Evolutionary conservation across 2,797 vertebrate species (phyloP), one percentile per base, ranked within the genome.

Genomic region (Graptemys geographica): DNA sequence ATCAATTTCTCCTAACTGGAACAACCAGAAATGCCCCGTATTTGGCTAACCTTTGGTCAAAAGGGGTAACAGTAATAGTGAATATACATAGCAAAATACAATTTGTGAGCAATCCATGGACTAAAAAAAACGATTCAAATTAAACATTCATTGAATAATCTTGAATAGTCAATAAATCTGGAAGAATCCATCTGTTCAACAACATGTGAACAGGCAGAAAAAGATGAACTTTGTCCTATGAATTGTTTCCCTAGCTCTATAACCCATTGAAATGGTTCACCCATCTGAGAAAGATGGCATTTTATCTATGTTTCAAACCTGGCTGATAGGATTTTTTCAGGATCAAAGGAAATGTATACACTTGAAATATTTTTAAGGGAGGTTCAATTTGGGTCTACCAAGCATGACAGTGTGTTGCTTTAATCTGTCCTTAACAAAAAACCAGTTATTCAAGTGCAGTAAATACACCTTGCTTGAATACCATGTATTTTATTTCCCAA

Each of bases 401-500:
- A 31, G 65, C 93, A 95, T 76, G 41, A 65, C 11, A 51, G 2
- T 79, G n/a, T 83, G 31, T 55, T 82, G 11, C 3, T 93, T 62
- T 59, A 92, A 76, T 90, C 94, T 85, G 94, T 87, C 13, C 25
- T 87, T 97, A 16, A 81, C 49, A 91, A 69, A 28, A 57, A 0
- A 1, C 72, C 3, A 1, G 11, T 80, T 92, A 87, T 94, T 96
- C 79, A 81, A 86, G 84, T 57, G 59, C 94, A 93, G 59, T 90
- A 94, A 97, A 91, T 82, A 6, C 90, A 96, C 15, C 89, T 78
- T 95, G 62, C 88, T 91, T 92, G 62, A 11, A 89, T 51, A 15
- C 5, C 53, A 92, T 62, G 15, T 69, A 92, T 90, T 96, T 95
- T 94, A 84, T 95, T 95, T 94, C 83, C 84, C 65, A 92, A 94